Percentiles rank a stretch among this genome's conserved stretches.
These are phyloP conservation scores for Apoderus coryli DNA, from an alignment of 2,888 invertebrate species.

Conservation along the genomic window DNA sequence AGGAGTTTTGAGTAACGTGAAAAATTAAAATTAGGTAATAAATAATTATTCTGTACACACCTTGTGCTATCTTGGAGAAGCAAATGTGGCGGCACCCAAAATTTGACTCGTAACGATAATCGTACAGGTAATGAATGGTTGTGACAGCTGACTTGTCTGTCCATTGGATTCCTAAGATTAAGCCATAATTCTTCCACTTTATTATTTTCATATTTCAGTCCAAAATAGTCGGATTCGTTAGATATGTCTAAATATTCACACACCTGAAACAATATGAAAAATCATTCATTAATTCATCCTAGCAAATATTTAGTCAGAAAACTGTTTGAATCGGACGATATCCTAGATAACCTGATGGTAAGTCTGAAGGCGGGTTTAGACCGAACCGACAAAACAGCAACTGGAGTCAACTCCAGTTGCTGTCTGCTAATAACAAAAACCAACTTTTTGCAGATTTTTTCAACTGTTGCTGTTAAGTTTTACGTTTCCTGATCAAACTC, in stretches of 20 bases:
- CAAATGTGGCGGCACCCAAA: constrained; percentile 82
- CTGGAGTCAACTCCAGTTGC: too few relatives aligned
- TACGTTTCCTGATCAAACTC: too few relatives aligned
- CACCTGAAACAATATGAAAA: constrained; percentile 43
- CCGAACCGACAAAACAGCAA: too few relatives aligned
- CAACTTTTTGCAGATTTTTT: too few relatives aligned
- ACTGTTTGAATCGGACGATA: too few relatives aligned
- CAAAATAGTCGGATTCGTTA: constrained; percentile 80
- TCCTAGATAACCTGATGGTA: too few relatives aligned
- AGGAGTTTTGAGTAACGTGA: too few relatives aligned
- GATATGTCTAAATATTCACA: constrained; percentile 71
- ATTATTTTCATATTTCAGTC: constrained; percentile 48
- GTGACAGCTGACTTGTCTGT: constrained; percentile 44
- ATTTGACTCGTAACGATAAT: constrained; percentile 66
- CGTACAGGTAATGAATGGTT: constrained; percentile 47
- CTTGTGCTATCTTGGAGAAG: constrained; percentile 73
- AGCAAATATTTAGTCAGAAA: too few relatives aligned
- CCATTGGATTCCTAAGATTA: constrained; percentile 70
- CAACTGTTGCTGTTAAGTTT: too few relatives aligned
- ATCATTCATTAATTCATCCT: too few relatives aligned
- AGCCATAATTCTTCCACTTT: constrained; percentile 69
- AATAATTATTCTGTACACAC: constrained; percentile 28
- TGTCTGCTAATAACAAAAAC: too few relatives aligned
- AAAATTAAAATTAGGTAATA: background rate
- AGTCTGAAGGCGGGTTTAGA: too few relatives aligned